Conservation (phyloP, 2,113 vertebrate genomes). For the Sturnus vulgaris region DNA sequence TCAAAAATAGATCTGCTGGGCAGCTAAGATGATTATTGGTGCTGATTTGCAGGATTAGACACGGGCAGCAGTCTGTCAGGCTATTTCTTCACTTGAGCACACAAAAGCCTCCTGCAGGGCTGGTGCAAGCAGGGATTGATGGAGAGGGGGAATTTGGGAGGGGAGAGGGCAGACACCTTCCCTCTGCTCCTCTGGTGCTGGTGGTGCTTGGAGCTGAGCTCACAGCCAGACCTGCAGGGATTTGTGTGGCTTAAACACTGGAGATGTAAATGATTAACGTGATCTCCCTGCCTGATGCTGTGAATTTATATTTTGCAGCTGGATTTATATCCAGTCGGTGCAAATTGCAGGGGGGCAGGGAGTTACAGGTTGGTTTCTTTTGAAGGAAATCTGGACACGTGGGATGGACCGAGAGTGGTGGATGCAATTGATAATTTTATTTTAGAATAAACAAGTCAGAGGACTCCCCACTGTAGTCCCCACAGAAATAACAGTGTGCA, state of each 20-base stretch:
- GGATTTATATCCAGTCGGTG: not conserved
- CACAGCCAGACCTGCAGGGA: not conserved
- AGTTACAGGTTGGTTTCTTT: not conserved
- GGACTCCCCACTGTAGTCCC: not conserved
- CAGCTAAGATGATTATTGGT: constrained; percentile 52
- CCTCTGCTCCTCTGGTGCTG: not conserved
- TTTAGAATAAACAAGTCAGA: not conserved
- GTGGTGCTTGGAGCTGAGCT: not conserved
- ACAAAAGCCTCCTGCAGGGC: not conserved
- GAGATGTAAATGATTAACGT: not conserved
- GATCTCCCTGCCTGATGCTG: not conserved
- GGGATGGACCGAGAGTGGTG: not conserved
- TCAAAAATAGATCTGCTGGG: constrained; percentile 58
- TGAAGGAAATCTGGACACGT: fast-evolving
- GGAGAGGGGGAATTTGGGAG: not conserved
- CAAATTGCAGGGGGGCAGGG: not conserved
- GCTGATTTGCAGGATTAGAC: constrained; percentile 53
- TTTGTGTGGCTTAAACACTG: not conserved
- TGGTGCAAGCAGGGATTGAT: not conserved
- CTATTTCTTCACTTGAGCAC: constrained; percentile 10
- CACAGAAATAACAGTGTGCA: not conserved
- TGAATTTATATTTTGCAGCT: not conserved
- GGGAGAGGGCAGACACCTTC: not conserved
- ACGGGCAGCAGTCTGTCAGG: constrained; percentile 20
- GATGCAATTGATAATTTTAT: not conserved